Evolutionary conservation across 2,888 invertebrate genomes (phyloP).

Genomic region (Polia nebulosa): DNA sequence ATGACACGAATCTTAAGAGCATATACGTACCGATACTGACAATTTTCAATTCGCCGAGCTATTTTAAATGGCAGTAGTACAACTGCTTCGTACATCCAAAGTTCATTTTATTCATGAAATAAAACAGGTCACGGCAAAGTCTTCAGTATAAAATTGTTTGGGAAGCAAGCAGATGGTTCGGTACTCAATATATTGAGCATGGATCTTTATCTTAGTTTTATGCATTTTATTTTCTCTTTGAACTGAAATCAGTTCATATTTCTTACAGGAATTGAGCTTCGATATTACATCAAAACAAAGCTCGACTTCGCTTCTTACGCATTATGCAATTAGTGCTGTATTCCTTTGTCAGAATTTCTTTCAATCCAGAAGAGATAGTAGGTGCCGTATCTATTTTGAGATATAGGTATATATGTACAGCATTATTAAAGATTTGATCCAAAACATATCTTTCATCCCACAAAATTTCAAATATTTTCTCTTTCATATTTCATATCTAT

Average conservation of each 20-base stretch:
- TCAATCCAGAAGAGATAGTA: background rate
- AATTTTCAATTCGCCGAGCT: conserved; percentile 10
- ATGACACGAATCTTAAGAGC: background rate
- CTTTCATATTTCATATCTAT: background rate
- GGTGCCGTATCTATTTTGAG: background rate
- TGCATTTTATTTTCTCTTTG: background rate
- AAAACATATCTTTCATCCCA: background rate
- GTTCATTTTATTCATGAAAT: conserved; percentile 7
- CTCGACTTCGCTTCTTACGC: too few species aligned
- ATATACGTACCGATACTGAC: background rate
- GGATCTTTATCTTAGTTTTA: background rate
- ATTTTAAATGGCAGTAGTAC: background rate
- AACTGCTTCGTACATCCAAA: background rate
- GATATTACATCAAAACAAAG: background rate
- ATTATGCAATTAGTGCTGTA: background rate
- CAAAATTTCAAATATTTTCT: conserved; percentile 15
- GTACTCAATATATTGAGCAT: background rate
- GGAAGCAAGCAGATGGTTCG: background rate
- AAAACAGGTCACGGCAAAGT: background rate
- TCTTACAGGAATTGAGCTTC: background rate
- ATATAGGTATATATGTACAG: too few species aligned
- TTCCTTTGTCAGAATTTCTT: background rate
- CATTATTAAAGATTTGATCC: background rate
- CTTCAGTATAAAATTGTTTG: background rate
- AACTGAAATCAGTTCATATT: background rate